Conservation (phyloP, 2,113 vertebrate genomes). For the Chaetops frenatus region DNA sequence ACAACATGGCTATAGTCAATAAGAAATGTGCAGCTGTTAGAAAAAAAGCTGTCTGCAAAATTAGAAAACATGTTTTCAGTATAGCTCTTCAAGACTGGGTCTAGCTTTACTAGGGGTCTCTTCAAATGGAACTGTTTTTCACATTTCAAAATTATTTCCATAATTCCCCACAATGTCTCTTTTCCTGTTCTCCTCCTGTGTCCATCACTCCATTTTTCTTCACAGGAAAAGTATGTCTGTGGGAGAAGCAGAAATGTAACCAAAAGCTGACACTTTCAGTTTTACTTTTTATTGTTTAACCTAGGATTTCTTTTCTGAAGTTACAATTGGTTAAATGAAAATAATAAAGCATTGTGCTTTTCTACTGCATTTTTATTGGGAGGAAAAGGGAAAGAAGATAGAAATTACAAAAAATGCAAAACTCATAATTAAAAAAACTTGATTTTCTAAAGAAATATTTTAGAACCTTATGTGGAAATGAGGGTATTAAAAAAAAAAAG, state of each 20-base stretch:
- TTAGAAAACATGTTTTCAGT: neutral
- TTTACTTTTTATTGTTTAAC: neutral
- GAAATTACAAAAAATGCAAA: neutral
- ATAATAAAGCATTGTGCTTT: neutral
- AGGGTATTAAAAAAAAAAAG: neutral
- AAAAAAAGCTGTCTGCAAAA: neutral
- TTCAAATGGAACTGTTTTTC: neutral
- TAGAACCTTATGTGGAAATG: neutral
- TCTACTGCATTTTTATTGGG: neutral
- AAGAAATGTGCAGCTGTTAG: neutral
- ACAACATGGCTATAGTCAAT: neutral
- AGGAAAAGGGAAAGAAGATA: neutral
- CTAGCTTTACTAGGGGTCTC: neutral
- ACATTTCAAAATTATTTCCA: neutral
- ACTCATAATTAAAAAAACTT: neutral
- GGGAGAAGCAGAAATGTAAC: rapidly evolving
- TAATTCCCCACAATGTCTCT: neutral
- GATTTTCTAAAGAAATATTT: neutral
- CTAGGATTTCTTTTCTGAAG: neutral
- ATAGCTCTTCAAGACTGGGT: neutral
- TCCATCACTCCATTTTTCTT: neutral
- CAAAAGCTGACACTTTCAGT: neutral
- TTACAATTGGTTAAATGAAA: neutral
- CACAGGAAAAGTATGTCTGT: neutral
- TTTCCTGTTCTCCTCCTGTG: rapidly evolving